Conservation (phyloP, 2,888 invertebrate genomes). For the Carterocephalus palaemon region DNA sequence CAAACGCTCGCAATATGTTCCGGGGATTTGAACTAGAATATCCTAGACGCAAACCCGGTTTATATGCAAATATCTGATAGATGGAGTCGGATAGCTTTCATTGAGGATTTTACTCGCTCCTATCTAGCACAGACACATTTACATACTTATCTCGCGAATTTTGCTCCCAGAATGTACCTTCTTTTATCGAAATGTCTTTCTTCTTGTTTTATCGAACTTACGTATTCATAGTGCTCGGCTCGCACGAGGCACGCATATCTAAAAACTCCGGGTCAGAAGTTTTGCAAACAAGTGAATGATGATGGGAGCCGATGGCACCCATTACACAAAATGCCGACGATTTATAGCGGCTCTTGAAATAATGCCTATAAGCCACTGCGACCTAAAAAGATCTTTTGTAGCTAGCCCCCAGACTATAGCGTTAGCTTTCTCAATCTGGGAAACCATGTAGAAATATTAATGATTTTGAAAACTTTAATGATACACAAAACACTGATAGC, state of each 20-base stretch:
- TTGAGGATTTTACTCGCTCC: slow-evolving; percentile 8
- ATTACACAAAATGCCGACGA: not conserved
- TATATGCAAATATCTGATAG: slow-evolving; percentile 21
- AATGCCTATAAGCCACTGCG: too few relatives aligned
- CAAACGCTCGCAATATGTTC: slow-evolving; percentile 30
- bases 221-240: slow-evolving; percentile 17
- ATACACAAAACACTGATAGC: too few relatives aligned
- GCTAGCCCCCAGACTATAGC: too few relatives aligned
- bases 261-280: slow-evolving; percentile 17
- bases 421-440: too few relatives aligned
- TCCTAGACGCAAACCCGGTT: slow-evolving; percentile 21
- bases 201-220: slow-evolving; percentile 24
- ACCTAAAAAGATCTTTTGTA: too few relatives aligned
- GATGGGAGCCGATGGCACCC: slow-evolving; percentile 2
- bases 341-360: not conserved
- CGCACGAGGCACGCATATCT: slow-evolving; percentile 14
- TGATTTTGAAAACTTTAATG: too few relatives aligned
- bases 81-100: slow-evolving; percentile 7
- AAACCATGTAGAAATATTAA: too few relatives aligned
- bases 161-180: slow-evolving; percentile 10
- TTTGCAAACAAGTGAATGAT: slow-evolving; percentile 18
- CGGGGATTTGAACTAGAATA: slow-evolving; percentile 4
- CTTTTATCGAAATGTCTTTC: slow-evolving; percentile 21
- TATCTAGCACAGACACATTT: slow-evolving; percentile 9
- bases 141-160: slow-evolving; percentile 17